Percentiles rank a stretch among this genome's conserved stretches.
phyloP scores from a whole-genome alignment of 1,140 invertebrate species.

The Lasaia peninsularis region DNA sequence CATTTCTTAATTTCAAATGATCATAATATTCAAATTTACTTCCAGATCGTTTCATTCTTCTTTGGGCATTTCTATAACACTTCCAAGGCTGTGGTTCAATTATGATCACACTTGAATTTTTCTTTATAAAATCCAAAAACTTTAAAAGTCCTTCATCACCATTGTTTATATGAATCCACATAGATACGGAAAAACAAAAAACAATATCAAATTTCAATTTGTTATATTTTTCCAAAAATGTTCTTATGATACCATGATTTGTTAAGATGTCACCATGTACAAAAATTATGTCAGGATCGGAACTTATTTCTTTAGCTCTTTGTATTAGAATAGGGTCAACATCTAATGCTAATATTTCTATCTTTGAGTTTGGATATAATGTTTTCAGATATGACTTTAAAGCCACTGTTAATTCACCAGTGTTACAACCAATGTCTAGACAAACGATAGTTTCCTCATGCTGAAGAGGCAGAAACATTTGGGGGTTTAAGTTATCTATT shows the following conservation, averaged over 20 bases:
- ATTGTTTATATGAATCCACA: conserved; percentile 92
- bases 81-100: conserved; percentile 91
- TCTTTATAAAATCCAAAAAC: conserved; percentile 79
- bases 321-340: conserved; percentile 84
- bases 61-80: conserved; percentile 85
- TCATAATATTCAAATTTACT: conserved; percentile 80
- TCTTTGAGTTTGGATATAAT: conserved; percentile 50
- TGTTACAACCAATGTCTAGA: conserved; percentile 89
- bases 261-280: conserved; percentile 80
- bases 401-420: conserved; percentile 83
- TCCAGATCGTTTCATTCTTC: conserved; percentile 81
- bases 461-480: conserved; percentile 76
- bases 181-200: conserved; percentile 90
- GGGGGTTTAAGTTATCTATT: conserved; percentile 79
- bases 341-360: conserved; percentile 84
- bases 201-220: conserved; percentile 81
- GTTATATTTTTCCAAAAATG: conserved; percentile 63
- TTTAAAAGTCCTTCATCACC: conserved; percentile 83
- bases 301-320: conserved; percentile 79
- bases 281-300: conserved; percentile 74
- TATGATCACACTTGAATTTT: conserved; percentile 78
- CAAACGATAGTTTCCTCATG: conserved; percentile 70
- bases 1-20: conserved; percentile 78
- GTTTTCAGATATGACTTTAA: conserved; percentile 78
- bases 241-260: conserved; percentile 52